phyloP scores from a whole-genome alignment of 2,888 invertebrate genomes.

The Scelioninae gen. 1 region DNA sequence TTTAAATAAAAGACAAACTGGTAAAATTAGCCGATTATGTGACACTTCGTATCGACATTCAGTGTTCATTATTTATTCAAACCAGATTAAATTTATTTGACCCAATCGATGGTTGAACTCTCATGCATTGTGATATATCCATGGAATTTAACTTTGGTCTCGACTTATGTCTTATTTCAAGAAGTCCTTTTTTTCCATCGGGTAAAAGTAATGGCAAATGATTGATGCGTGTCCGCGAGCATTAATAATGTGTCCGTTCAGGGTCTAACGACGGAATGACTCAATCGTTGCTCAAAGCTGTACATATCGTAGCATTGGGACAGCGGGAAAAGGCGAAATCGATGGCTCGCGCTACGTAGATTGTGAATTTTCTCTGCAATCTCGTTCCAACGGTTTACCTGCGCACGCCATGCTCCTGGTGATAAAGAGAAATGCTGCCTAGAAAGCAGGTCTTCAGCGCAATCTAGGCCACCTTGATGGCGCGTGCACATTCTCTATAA shows the following conservation, averaged over 20 bases:
- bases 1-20: too few relatives aligned
- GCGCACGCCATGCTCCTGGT: slow-evolving; percentile 77
- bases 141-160: background rate
- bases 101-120: slow-evolving; percentile 35
- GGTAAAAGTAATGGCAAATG: slow-evolving; percentile 42
- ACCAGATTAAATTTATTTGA: slow-evolving; percentile 35
- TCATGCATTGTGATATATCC: background rate
- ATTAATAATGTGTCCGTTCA: slow-evolving; percentile 19
- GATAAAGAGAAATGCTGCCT: slow-evolving; percentile 85
- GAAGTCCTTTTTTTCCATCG: background rate
- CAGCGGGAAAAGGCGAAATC: slow-evolving; percentile 64
- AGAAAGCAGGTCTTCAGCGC: slow-evolving; percentile 84
- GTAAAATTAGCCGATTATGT: slow-evolving; percentile 5
- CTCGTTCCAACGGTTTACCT: slow-evolving; percentile 76
- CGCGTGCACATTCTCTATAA: slow-evolving; percentile 82
- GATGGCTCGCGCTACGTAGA: slow-evolving; percentile 54
- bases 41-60: slow-evolving; percentile 7
- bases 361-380: slow-evolving; percentile 76
- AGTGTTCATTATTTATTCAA: slow-evolving; percentile 38
- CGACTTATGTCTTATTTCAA: too few relatives aligned
- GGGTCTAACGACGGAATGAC: slow-evolving; percentile 28
- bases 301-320: slow-evolving; percentile 21
- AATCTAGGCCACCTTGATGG: too few relatives aligned
- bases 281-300: slow-evolving; percentile 42
- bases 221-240: slow-evolving; percentile 28